Conservation (phyloP, 1,140 invertebrate genomes). For the Agrypnia vestita region DNA sequence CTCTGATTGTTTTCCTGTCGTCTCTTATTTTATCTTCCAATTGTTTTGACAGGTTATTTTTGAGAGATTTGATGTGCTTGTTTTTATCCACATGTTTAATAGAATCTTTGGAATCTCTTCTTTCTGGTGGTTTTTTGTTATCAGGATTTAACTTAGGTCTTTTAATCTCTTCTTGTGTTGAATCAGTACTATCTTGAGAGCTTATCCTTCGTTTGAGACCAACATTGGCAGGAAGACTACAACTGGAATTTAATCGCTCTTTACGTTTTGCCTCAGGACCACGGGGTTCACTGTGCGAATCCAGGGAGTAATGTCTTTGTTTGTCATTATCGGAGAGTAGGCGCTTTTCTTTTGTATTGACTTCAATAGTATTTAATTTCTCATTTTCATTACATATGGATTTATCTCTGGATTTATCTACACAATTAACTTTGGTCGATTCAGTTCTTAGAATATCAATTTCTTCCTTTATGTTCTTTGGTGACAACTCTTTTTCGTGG, state of each 20-base stretch:
- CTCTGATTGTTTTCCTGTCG: conserved; percentile 72
- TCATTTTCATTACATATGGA: conserved; percentile 40
- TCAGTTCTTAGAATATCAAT: conserved; percentile 31
- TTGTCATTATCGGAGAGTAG: conserved; percentile 64
- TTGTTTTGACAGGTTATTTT: conserved; percentile 70
- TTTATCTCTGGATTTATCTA: conserved; percentile 47
- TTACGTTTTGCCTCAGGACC: conserved; percentile 70
- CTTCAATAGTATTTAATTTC: conserved; percentile 43
- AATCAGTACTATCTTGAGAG: conserved; percentile 81
- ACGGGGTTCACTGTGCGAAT: conserved; percentile 66
- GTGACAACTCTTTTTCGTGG: conserved; percentile 57
- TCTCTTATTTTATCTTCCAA: conserved; percentile 75
- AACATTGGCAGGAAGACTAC: conserved; percentile 78
- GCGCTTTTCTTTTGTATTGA: conserved; percentile 53
- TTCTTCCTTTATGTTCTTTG: conserved; percentile 55
- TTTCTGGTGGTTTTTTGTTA: conserved; percentile 73
- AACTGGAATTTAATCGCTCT: conserved; percentile 74
- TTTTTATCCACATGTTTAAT: conserved; percentile 69
- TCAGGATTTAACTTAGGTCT: conserved; percentile 79
- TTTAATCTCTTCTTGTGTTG: conserved; percentile 79
- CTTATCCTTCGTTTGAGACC: conserved; percentile 83
- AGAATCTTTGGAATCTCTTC: conserved; percentile 83
- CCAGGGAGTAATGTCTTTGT: conserved; percentile 71
- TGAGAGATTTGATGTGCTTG: conserved; percentile 71
- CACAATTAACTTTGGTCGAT: conserved; percentile 32